These are phyloP conservation scores for Chironomus riparius DNA, from an alignment of 2,888 invertebrate genomes.

Conservation along the genomic window DNA sequence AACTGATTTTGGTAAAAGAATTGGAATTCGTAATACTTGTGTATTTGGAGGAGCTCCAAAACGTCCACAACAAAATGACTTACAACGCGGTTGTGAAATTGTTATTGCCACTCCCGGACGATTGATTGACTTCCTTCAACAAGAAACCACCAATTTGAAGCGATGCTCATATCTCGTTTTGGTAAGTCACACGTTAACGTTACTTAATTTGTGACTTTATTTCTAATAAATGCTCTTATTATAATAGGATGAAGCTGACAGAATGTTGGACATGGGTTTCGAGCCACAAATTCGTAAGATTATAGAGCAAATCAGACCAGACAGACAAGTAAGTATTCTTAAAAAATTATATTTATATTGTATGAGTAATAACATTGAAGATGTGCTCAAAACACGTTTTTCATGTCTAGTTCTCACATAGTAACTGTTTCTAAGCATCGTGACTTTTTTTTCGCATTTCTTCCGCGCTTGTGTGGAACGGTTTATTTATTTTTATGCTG, in stretches of 20 bases:
- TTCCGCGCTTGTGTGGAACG: no score
- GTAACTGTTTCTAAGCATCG: no score
- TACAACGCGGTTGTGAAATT: constrained; percentile 86
- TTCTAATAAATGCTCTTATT: constrained; percentile 57
- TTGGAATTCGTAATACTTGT: constrained; percentile 83
- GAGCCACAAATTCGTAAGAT: constrained; percentile 96
- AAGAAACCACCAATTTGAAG: constrained; percentile 66
- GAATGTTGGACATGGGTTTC: constrained; percentile 99
- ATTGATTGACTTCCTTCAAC: constrained; percentile 88
- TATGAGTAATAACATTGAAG: no score
- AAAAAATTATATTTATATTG: no score
- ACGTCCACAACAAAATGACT: constrained; percentile 76
- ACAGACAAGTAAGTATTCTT: constrained; percentile 57
- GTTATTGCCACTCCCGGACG: constrained; percentile 93
- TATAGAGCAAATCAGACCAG: constrained; percentile 86
- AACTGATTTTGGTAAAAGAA: constrained; percentile 80
- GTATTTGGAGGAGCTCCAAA: constrained; percentile 98
- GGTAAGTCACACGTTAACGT: neutral
- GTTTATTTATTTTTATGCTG: no score
- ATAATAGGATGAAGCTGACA: constrained; percentile 68
- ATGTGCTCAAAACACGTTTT: no score
- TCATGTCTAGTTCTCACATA: no score
- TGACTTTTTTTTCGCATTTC: no score
- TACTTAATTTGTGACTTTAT: constrained; percentile 41
- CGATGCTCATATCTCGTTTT: constrained; percentile 69